Base-by-base conservation (phyloP, 2,113 vertebrate species). In the Rhinogobius similis region DNA sequence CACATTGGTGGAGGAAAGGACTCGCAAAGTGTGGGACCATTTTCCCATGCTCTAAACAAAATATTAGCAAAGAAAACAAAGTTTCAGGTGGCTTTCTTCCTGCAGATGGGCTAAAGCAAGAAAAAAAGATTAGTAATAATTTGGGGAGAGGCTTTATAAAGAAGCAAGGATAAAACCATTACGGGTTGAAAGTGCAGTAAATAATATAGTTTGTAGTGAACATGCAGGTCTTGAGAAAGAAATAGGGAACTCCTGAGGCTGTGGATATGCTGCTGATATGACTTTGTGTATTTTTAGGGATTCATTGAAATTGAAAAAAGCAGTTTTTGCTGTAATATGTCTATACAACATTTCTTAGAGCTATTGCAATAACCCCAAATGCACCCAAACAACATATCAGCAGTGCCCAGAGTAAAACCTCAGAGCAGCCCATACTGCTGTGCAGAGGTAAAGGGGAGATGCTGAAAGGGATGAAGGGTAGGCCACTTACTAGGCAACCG, bases 401-500 rank as follows among this genome's bases (percentile, higher is more conserved):
- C 91, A 92, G 86, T 69, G 65, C 76, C 82, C 70, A 78, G 62
- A 70, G 76, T 76, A 62, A 70, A 78, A 79, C 86, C 87, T 88
- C 82, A 80, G 71, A 86, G 76, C 67, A 81, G 75, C 75, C 71
- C 70, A 75, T 65, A 71, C 79, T 76, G 82, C 58, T 68, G 85
- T 84, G 83, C 71, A 84, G 64, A 84, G 59, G 75, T 75, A 82
- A 75, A 74, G 76, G 70, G 78, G 72, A 68, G 73, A 75, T 79
- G 89, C 87, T 86, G 75, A 93, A 86, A 91, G 78, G 78, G 90
- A 91, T 72, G 82, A 73, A 68, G 62, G 75, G 69, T 73, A 86
- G 93, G 94, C 95, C 96, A 98, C 97, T 97, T 98, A 99, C 97
- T 98, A 93, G 97, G 96, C 96, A 99, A 95, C 91, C 96, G 95